These are phyloP conservation scores for Mareca penelope DNA, from an alignment of 2,797 vertebrate species.

Conservation along the genomic window DNA sequence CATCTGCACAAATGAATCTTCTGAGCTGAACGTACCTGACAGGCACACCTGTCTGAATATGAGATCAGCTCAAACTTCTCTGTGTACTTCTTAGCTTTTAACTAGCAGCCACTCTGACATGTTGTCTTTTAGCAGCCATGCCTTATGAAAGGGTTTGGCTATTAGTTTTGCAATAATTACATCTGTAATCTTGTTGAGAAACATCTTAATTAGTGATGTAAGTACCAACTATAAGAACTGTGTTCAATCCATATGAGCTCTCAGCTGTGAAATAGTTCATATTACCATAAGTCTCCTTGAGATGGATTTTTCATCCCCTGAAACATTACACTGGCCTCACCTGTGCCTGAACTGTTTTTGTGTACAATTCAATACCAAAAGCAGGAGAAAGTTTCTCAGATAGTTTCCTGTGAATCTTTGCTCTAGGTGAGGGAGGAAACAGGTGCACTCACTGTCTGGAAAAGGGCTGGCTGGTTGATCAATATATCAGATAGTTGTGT, in stretches of 20 bases:
- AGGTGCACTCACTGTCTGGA: neutral
- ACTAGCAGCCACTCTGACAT: neutral
- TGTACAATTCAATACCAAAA: neutral
- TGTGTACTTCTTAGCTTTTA: neutral
- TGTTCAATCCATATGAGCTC: neutral
- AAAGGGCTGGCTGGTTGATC: neutral
- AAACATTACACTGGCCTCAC: neutral
- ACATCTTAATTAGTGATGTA: neutral
- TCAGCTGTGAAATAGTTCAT: neutral
- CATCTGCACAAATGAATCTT: neutral
- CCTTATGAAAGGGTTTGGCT: neutral
- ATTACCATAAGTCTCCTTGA: neutral
- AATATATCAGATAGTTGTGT: neutral
- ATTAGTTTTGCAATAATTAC: neutral
- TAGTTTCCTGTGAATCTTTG: neutral
- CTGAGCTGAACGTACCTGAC: neutral
- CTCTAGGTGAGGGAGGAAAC: neutral
- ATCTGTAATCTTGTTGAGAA: neutral
- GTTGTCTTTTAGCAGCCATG: fast-evolving
- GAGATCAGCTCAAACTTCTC: neutral
- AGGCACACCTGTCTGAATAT: neutral
- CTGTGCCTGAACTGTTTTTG: neutral
- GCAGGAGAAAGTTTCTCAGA: neutral
- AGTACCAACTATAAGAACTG: neutral
- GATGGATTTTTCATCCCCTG: neutral